A percentile compares a stretch with the other conserved stretches of the same genome.
Conservation (phyloP, 2,888 invertebrate species). For the Tholera decimalis region DNA sequence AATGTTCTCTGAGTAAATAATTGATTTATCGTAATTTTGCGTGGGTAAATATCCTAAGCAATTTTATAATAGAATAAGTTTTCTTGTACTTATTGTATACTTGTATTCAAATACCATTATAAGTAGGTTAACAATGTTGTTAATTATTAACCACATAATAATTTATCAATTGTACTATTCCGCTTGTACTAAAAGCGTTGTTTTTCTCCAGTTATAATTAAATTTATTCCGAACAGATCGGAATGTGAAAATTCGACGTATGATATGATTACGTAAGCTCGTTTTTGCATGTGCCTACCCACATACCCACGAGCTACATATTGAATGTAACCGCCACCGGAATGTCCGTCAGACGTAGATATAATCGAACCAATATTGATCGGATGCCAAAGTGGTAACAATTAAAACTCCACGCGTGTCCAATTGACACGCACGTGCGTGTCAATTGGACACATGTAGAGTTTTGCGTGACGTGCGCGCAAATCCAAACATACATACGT, state of each 20-base stretch:
- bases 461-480: too few relatives aligned
- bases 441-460: too few relatives aligned
- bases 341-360: conserved; percentile 28
- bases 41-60: conserved; percentile 11
- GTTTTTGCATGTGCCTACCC: conserved; percentile 1
- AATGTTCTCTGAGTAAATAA: conserved; percentile 49
- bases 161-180: neutral
- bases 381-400: conserved; percentile 46
- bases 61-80: conserved; percentile 30
- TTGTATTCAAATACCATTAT: neutral
- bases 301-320: conserved; percentile 10
- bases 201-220: neutral
- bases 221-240: neutral
- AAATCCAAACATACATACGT: conserved; percentile 8
- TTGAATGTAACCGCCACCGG: conserved; percentile 26
- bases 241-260: conserved; percentile 2
- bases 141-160: neutral
- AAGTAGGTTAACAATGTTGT: conserved; percentile 9
- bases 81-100: conserved; percentile 6
- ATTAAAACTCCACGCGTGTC: conserved; percentile 49
- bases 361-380: conserved; percentile 52
- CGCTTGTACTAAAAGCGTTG: neutral
- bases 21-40: conserved; percentile 33
- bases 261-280: conserved; percentile 26
- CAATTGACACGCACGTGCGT: conserved; percentile 29